phyloP scores from a whole-genome alignment of 2,113 vertebrate species.

The Oncorhynchus keta region DNA sequence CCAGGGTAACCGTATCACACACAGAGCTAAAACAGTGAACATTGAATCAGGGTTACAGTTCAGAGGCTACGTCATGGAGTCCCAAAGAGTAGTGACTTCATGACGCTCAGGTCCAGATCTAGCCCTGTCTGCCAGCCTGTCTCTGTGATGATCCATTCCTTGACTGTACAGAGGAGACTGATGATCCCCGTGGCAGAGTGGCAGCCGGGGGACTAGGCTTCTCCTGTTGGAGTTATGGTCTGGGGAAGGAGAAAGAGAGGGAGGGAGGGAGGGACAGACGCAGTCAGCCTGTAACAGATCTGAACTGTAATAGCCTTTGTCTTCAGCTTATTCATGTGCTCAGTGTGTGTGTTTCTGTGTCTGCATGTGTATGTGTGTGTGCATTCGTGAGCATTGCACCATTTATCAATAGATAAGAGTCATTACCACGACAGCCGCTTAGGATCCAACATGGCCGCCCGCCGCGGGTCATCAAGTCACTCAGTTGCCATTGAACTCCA shows the following conservation, averaged over 20 bases:
- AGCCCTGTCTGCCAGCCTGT: neutral
- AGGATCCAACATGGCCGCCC: conserved; percentile 40
- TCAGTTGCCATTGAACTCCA: conserved; percentile 52
- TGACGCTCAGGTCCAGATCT: conserved; percentile 1
- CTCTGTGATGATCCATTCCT: neutral
- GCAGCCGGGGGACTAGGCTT: conserved; percentile 7
- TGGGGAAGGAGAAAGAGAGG: conserved; percentile 8
- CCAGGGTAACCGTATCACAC: too few species aligned
- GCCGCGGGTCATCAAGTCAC: conserved; percentile 23
- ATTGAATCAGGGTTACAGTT: too few species aligned
- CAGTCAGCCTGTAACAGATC: conserved; percentile 35
- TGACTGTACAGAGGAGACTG: conserved; percentile 37
- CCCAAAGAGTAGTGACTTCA: neutral
- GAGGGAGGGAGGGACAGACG: conserved; percentile 22
- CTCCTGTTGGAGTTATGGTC: conserved; percentile 53
- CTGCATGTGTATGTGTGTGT: conserved; percentile 8
- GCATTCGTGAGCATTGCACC: conserved; percentile 27
- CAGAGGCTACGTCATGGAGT: too few species aligned
- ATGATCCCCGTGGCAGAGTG: conserved; percentile 38
- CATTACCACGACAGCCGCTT: conserved; percentile 51
- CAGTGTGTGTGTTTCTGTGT: conserved; percentile 5
- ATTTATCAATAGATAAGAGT: conserved; percentile 62
- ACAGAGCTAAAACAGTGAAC: too few species aligned
- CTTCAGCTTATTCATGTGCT: neutral
- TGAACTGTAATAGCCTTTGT: conserved; percentile 52